phyloP scores from a whole-genome alignment of 2,888 invertebrate genomes.

The Rhaphigaster nebulosa region DNA sequence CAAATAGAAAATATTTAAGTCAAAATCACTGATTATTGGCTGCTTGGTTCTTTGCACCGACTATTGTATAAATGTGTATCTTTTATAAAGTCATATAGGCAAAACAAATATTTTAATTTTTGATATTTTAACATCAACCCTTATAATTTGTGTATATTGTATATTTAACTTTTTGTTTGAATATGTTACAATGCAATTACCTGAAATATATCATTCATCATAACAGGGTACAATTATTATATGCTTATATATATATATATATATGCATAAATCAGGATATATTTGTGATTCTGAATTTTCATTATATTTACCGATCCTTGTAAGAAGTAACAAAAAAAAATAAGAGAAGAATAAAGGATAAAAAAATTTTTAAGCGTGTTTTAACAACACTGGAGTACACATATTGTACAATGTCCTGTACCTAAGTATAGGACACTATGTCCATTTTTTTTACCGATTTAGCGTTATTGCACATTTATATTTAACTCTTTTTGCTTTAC shows the following conservation, averaged over 20 bases:
- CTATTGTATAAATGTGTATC: conserved; percentile 27
- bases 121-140: background rate
- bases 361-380: background rate
- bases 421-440: too few species aligned
- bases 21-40: background rate
- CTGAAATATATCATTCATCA: conserved; percentile 46
- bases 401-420: too few species aligned
- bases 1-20: conserved; percentile 17
- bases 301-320: background rate
- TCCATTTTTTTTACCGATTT: too few species aligned
- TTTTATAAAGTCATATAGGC: conserved; percentile 18
- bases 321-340: background rate
- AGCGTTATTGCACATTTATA: too few species aligned
- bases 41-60: conserved; percentile 15
- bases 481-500: too few species aligned
- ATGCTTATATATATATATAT: background rate
- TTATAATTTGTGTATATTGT: conserved; percentile 24
- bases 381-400: background rate
- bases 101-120: conserved; percentile 7
- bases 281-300: conserved; percentile 22
- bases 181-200: conserved; percentile 43
- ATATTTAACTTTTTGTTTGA: conserved; percentile 39
- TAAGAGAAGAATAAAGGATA: background rate
- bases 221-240: conserved; percentile 41
- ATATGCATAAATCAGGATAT: background rate